phyloP scores from a whole-genome alignment of 2,113 vertebrate species.

The Gracilinanus agilis region DNA sequence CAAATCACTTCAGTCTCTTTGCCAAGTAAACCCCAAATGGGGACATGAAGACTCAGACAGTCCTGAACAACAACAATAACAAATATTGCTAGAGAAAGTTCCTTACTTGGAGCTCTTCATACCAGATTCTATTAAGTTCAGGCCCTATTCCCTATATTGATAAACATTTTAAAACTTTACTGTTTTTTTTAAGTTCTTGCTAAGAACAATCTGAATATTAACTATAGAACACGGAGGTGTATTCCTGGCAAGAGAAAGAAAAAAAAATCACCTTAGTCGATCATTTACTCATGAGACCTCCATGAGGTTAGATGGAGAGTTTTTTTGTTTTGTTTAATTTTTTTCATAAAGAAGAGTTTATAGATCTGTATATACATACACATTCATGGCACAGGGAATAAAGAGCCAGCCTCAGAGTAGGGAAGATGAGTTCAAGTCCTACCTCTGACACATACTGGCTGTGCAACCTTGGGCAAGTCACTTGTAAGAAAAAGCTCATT shows the following conservation, averaged over 20 bases:
- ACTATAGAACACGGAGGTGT: background rate
- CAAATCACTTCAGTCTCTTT: background rate
- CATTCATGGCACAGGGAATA: background rate
- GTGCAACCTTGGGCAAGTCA: background rate
- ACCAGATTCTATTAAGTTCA: background rate
- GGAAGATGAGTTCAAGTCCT: background rate
- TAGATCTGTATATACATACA: background rate
- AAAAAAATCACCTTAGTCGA: background rate
- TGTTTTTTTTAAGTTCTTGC: background rate
- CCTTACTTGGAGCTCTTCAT: background rate
- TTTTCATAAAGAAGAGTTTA: background rate
- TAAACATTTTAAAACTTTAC: background rate
- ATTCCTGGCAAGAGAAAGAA: background rate
- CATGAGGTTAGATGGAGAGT: background rate
- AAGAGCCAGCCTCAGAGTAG: background rate
- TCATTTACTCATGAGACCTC: background rate
- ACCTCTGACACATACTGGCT: background rate
- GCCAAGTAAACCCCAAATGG: background rate
- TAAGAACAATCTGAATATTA: background rate
- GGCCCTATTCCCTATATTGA: background rate
- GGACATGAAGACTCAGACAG: background rate
- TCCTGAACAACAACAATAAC: background rate
- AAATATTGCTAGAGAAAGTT: background rate
- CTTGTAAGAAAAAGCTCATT: background rate
- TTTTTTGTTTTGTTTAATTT: background rate